Evolutionary conservation across 1,140 invertebrate species (phyloP), one percentile per base, ranked within the genome.

Genomic region (Macrotrachela quadricornifera): DNA sequence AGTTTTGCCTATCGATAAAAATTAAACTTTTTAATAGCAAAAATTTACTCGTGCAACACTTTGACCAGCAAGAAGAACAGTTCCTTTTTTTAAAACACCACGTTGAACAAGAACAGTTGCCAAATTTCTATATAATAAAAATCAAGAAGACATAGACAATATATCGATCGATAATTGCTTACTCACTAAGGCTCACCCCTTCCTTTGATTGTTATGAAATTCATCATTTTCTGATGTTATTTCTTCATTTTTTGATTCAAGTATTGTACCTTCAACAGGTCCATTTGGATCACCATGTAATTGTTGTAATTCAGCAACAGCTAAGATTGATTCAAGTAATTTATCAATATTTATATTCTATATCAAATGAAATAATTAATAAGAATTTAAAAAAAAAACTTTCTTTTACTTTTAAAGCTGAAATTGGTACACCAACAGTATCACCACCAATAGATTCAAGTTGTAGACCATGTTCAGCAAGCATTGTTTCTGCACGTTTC

Each of bases 361-460:
- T 36, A 49, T 54, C n/a, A n/a, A 30, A 30, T 30, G 8, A 30
- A 30, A 30, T 30, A 30, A 30, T 30, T 30, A 8, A 4, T 30
- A n/a, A n/a, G n/a, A n/a, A n/a, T n/a, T n/a, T n/a, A n/a, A n/a
- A n/a, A n/a, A n/a, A n/a, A n/a, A n/a, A n/a, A n/a, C n/a, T n/a
- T n/a, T n/a, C n/a, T n/a, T n/a, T 49, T 62, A 63, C 69, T 62
- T 64, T 74, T 55, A 92, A 71, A 0, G 94, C 94, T 0, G 90
- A 96, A 57, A 99, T 81, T 17, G 80, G 78, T 51, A 99, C 78
- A 38, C 79, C 78, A 70, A 94, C 90, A 6, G 91, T 73, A 57
- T 96, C 87, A 1, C 94, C 92, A 1, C 91, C 91, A 54, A 80
- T 64, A 39, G 80, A 79, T 72, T 97, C 92, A 10, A 87, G 74